Conservation (phyloP, 1,140 invertebrate genomes). For the Nylanderia fulva region DNA sequence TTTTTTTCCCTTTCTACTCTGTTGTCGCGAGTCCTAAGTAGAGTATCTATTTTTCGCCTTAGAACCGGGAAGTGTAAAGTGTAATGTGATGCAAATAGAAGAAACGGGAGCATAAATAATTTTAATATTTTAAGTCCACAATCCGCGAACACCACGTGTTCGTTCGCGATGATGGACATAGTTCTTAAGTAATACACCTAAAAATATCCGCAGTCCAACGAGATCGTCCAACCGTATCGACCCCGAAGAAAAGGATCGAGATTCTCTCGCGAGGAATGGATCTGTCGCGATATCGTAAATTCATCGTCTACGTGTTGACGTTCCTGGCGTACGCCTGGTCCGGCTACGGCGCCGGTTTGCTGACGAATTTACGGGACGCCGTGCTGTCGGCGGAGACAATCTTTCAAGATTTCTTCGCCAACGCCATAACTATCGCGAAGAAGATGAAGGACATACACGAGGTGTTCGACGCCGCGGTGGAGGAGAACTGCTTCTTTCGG, state of each 20-base stretch:
- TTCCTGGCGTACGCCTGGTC: constrained; percentile 92
- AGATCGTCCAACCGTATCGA: not conserved
- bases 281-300: constrained; percentile 88
- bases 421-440: constrained; percentile 91
- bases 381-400: constrained; percentile 92
- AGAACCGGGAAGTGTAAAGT: not conserved
- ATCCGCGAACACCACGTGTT: constrained; percentile 48
- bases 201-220: constrained; percentile 62
- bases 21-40: not conserved
- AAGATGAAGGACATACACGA: constrained; percentile 92
- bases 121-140: too few species aligned
- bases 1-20: not conserved
- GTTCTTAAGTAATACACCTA: constrained; percentile 53
- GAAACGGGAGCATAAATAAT: not conserved
- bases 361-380: constrained; percentile 91
- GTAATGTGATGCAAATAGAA: not conserved
- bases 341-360: constrained; percentile 91
- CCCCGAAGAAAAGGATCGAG: not conserved
- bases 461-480: constrained; percentile 93
- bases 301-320: constrained; percentile 90
- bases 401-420: constrained; percentile 91
- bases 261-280: constrained; percentile 74
- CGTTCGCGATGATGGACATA: not conserved
- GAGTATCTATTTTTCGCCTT: not conserved
- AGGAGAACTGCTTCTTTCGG: constrained; percentile 92